Evolutionary conservation across 2,888 invertebrate species (phyloP).

Genomic region (Callosobruchus maculatus): DNA sequence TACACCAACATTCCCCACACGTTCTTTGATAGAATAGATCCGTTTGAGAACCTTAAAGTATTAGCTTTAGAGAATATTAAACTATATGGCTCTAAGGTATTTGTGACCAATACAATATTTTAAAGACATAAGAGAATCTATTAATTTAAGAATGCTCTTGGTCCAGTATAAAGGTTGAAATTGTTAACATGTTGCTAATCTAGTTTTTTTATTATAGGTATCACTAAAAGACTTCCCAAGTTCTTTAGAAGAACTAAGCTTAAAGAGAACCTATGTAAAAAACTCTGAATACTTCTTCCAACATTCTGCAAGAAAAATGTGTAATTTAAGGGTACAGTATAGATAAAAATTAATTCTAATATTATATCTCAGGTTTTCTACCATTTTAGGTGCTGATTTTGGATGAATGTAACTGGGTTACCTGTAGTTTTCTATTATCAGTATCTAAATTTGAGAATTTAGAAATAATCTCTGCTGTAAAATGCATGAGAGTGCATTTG

Average conservation of each 20-base stretch:
- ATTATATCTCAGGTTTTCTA: no score
- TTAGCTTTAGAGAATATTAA: conserved; percentile 42
- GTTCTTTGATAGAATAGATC: conserved; percentile 18
- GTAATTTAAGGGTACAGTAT: conserved; percentile 29
- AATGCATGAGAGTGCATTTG: conserved; percentile 60
- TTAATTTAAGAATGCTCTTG: no score
- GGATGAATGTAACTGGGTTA: conserved; percentile 71
- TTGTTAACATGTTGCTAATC: no score
- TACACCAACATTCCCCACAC: conserved; percentile 16
- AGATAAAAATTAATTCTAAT: no score
- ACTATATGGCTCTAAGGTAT: conserved; percentile 36
- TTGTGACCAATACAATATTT: no score
- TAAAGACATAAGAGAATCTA: no score
- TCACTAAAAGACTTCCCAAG: conserved; percentile 62
- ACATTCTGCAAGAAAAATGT: conserved; percentile 25
- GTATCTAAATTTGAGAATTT: conserved; percentile 66
- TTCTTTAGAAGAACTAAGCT: conserved; percentile 59
- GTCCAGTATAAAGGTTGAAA: background rate
- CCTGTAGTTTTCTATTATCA: conserved; percentile 67
- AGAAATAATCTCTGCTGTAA: conserved; percentile 59
- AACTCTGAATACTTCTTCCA: conserved; percentile 37
- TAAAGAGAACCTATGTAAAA: conserved; percentile 48
- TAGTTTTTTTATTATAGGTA: conserved; percentile 56
- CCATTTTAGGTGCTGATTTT: conserved; percentile 61
- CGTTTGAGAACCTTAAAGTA: conserved; percentile 32